These are phyloP conservation scores for Tetramorium simillimum DNA, from an alignment of 1,140 invertebrate species.

Conservation along the genomic window DNA sequence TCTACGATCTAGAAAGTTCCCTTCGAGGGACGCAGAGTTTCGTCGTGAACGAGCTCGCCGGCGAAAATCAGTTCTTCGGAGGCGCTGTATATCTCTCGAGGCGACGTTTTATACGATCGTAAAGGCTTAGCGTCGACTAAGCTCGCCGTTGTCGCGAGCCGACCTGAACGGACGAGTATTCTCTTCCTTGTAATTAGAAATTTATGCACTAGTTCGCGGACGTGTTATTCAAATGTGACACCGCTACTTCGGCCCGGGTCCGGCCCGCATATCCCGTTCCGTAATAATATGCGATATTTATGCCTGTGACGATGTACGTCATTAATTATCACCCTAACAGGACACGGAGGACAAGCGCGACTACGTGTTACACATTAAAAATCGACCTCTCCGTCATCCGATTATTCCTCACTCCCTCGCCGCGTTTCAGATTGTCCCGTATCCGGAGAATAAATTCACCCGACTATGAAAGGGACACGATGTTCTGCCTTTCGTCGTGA, in stretches of 20 bases:
- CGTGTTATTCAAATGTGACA: conserved; percentile 85
- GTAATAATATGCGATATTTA: conserved; percentile 79
- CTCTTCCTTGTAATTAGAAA: conserved; percentile 84
- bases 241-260: conserved; percentile 71
- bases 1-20: conserved; percentile 30
- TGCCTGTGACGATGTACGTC: conserved; percentile 68
- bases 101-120: conserved; percentile 58
- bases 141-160: conserved; percentile 20
- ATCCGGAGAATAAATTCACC: background rate
- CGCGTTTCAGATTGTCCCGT: conserved; percentile 12
- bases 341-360: conserved; percentile 70
- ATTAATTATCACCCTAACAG: conserved; percentile 83
- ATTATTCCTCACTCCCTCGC: background rate
- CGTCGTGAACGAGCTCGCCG: background rate
- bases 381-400: conserved; percentile 46
- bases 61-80: conserved; percentile 33
- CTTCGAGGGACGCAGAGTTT: conserved; percentile 21
- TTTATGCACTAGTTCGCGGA: conserved; percentile 83
- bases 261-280: conserved; percentile 69
- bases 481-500: background rate
- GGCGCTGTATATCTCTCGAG: conserved; percentile 21
- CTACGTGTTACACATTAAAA: conserved; percentile 63
- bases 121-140: conserved; percentile 13
- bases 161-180: conserved; percentile 52
- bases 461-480: background rate